Conservation (phyloP, 1,140 invertebrate genomes). For the Pogonognathellus flavescens region DNA sequence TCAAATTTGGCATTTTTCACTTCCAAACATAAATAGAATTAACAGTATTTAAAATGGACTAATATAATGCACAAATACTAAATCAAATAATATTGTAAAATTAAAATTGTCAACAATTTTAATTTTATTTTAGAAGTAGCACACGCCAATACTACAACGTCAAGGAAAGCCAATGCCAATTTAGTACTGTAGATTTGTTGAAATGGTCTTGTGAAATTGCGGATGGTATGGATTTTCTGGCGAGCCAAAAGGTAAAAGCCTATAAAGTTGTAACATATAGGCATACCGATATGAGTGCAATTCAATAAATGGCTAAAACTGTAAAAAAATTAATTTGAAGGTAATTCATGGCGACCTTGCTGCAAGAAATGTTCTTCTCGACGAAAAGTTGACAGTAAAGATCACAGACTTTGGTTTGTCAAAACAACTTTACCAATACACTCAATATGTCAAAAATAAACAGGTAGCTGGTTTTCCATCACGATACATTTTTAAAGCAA, state of each 20-base stretch:
- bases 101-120: too few relatives aligned
- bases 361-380: background rate
- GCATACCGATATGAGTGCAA: too few relatives aligned
- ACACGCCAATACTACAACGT: too few relatives aligned
- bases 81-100: too few relatives aligned
- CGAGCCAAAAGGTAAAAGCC: background rate
- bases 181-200: background rate
- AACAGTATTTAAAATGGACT: too few relatives aligned
- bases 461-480: background rate
- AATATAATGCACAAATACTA: too few relatives aligned
- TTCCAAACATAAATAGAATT: too few relatives aligned
- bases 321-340: too few relatives aligned
- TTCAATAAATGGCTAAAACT: too few relatives aligned
- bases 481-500: background rate
- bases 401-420: constrained; percentile 1
- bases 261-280: too few relatives aligned
- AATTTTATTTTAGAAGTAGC: too few relatives aligned
- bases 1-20: too few relatives aligned
- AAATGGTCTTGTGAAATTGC: background rate
- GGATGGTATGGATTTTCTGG: background rate
- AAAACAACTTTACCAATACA: background rate
- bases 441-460: background rate
- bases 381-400: background rate
- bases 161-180: background rate
- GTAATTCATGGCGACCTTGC: background rate